These are phyloP conservation scores for Trichomalopsis sarcophagae DNA, from an alignment of 1,140 invertebrate species.

Conservation along the genomic window DNA sequence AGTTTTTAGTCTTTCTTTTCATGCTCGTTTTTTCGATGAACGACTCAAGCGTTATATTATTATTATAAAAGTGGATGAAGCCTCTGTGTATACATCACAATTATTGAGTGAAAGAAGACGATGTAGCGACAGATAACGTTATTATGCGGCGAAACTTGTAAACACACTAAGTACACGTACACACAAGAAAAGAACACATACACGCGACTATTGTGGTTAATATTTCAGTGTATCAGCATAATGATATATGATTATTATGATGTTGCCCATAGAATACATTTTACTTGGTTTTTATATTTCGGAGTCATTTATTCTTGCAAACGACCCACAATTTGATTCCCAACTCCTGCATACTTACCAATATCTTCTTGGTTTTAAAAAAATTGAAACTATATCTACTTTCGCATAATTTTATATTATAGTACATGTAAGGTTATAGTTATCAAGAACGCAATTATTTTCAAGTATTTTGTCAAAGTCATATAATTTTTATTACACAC, in stretches of 20 bases:
- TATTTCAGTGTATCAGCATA: constrained; percentile 75
- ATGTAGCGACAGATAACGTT: constrained; percentile 39
- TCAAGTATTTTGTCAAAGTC: constrained; percentile 41
- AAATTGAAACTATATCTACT: background rate
- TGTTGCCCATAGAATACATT: constrained; percentile 76
- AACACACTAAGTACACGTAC: constrained; percentile 57
- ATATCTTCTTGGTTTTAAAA: background rate
- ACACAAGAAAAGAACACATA: constrained; percentile 59
- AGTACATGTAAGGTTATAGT: background rate
- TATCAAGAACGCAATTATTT: background rate
- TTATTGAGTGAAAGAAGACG: background rate
- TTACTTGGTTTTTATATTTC: constrained; percentile 74
- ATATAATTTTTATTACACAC: constrained; percentile 57
- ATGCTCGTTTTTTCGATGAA: constrained; percentile 26
- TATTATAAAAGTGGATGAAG: constrained; percentile 19
- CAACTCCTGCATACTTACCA: background rate
- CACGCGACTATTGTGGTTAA: constrained; percentile 69
- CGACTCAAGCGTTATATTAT: constrained; percentile 35
- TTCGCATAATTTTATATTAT: background rate
- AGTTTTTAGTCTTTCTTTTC: constrained; percentile 43
- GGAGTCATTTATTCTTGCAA: constrained; percentile 14
- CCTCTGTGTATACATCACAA: constrained; percentile 33
- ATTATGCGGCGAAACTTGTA: constrained; percentile 56
- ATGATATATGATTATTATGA: constrained; percentile 73
- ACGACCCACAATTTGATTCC: constrained; percentile 1